Percentiles rank a stretch among this genome's conserved stretches.
These are phyloP conservation scores for Anser brachyrhynchus DNA, from an alignment of 2,113 vertebrate species.

Conservation along the genomic window DNA sequence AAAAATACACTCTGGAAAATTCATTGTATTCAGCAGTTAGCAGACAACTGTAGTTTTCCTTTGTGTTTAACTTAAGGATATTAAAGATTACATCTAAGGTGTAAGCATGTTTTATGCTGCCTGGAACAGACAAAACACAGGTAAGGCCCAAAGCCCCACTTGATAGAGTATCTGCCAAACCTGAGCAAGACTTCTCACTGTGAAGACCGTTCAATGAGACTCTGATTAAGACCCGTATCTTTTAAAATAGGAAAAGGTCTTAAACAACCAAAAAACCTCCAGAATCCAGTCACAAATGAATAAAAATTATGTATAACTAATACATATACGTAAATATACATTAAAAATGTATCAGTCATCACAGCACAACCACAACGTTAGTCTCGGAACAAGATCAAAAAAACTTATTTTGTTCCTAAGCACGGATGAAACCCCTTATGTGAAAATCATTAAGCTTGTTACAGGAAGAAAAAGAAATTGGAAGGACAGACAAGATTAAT, in stretches of 20 bases:
- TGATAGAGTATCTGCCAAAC: background rate
- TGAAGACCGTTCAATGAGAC: background rate
- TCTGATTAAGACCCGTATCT: background rate
- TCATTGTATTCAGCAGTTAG: background rate
- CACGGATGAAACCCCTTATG: background rate
- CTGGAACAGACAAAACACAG: background rate
- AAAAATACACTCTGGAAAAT: background rate
- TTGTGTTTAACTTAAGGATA: background rate
- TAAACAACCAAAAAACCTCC: background rate
- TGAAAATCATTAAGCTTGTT: background rate
- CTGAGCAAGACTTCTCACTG: background rate
- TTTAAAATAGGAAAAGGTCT: background rate
- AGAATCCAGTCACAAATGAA: background rate
- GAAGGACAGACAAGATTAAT: background rate
- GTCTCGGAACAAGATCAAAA: background rate
- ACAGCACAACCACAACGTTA: background rate
- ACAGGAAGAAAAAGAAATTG: background rate
- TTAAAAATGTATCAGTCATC: background rate
- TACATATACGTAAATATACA: no score
- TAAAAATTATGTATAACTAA: background rate
- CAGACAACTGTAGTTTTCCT: background rate
- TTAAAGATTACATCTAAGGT: background rate
- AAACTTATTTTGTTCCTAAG: background rate
- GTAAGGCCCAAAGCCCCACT: background rate
- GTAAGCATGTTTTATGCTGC: background rate